These are phyloP conservation scores for Shinisaurus crocodilurus DNA, from an alignment of 2,113 vertebrate species.

Conservation along the genomic window DNA sequence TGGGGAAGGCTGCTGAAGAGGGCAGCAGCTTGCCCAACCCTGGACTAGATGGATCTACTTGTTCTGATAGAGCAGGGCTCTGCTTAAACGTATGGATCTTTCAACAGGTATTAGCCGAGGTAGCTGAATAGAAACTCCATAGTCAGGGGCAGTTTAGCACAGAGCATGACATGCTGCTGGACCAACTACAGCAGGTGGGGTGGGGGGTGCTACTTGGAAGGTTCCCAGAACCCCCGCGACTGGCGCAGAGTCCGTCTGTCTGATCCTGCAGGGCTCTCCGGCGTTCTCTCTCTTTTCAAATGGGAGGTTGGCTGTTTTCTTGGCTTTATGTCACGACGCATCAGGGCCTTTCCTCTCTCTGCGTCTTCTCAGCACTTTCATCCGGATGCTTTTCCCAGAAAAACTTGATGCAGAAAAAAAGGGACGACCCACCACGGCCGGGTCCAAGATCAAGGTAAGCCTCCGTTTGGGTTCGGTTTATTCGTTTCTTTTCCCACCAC, in stretches of 20 bases:
- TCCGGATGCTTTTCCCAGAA: conserved; percentile 92
- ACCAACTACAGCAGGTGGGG: no score
- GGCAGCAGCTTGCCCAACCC: no score
- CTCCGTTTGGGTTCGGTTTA: not conserved
- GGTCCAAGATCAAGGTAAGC: conserved; percentile 95
- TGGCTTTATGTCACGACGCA: no score
- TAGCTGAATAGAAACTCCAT: no score
- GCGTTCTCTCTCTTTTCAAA: not conserved
- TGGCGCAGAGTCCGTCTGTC: no score
- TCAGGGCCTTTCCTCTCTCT: not conserved
- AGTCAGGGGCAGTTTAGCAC: no score
- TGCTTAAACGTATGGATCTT: no score
- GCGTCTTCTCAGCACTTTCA: conserved; percentile 82
- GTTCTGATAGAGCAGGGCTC: no score
- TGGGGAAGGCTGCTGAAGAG: not conserved
- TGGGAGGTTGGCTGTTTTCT: not conserved
- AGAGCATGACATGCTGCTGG: no score
- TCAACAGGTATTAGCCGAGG: no score
- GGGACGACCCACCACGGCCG: conserved; percentile 87
- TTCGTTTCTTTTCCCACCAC: not conserved
- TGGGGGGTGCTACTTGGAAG: no score
- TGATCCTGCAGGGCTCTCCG: not conserved
- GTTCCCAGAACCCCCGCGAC: no score
- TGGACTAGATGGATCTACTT: not conserved
- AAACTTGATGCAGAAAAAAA: conserved; percentile 95